phyloP scores from a whole-genome alignment of 2,113 vertebrate genomes.

The Trachemys scripta region DNA sequence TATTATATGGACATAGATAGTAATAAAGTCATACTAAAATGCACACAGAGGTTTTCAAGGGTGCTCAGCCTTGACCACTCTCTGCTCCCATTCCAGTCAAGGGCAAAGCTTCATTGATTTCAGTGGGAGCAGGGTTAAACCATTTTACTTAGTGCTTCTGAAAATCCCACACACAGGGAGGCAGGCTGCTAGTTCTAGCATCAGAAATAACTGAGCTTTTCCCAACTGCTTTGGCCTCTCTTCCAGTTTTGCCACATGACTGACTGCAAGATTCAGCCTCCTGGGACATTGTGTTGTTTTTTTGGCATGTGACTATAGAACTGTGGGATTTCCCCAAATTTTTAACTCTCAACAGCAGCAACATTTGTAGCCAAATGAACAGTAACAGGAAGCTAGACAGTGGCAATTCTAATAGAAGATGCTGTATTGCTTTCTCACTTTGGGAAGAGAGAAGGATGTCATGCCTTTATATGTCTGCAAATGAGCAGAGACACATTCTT shows the following conservation, averaged over 20 bases:
- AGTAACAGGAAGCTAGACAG: not conserved
- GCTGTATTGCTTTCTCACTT: not conserved
- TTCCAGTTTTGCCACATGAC: not conserved
- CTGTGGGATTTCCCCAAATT: conserved; percentile 29
- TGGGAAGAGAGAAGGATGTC: conserved; percentile 19
- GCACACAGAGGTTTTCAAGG: not conserved
- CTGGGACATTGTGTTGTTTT: not conserved
- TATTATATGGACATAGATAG: rapidly evolving
- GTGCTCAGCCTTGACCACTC: not conserved
- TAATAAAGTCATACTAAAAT: rapidly evolving
- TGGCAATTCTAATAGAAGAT: conserved; percentile 9
- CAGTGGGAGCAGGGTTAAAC: not conserved
- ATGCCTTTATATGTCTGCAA: conserved; percentile 75
- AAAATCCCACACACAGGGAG: not conserved
- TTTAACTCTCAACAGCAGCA: not conserved
- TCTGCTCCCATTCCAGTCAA: not conserved
- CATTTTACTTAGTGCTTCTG: not conserved
- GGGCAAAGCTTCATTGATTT: not conserved
- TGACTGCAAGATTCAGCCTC: not conserved
- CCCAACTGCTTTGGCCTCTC: conserved; percentile 5
- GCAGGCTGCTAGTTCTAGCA: rapidly evolving
- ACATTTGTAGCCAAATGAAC: conserved; percentile 40
- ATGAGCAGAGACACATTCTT: conserved; percentile 47
- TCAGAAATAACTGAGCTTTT: not conserved
- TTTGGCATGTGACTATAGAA: conserved; percentile 34